Percentiles rank a stretch among this genome's conserved stretches.
Conservation (phyloP, 2,797 vertebrate species). For the Anabacerthia variegaticeps region DNA sequence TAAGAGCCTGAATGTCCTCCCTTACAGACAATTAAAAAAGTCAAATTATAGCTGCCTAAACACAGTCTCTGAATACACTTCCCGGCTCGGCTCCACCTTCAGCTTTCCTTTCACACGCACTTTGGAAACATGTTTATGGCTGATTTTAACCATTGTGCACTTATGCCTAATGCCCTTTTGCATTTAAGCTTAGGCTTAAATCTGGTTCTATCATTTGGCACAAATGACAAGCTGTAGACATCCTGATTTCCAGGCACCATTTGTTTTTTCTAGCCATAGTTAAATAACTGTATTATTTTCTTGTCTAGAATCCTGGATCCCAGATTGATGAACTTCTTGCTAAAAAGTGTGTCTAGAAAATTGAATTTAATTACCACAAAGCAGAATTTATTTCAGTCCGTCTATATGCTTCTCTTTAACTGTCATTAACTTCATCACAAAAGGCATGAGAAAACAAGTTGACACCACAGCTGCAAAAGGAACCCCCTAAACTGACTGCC, state of each 20-base stretch:
- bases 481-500: neutral
- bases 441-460: neutral
- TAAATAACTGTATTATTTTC: neutral
- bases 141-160: neutral
- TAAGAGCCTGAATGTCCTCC: neutral
- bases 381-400: conserved; percentile 17
- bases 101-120: neutral
- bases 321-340: neutral
- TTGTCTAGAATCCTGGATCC: conserved; percentile 15
- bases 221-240: neutral
- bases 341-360: conserved; percentile 14
- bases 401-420: neutral
- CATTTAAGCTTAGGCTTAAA: neutral
- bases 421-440: neutral
- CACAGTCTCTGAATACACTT: neutral
- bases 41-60: neutral
- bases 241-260: neutral
- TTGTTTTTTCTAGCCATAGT: neutral
- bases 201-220: conserved; percentile 10
- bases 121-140: neutral
- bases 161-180: neutral
- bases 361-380: conserved; percentile 10
- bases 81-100: neutral
- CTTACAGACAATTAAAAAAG: neutral
- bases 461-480: neutral